phyloP scores from a whole-genome alignment of 2,113 vertebrate species.

The Chauna torquata region DNA sequence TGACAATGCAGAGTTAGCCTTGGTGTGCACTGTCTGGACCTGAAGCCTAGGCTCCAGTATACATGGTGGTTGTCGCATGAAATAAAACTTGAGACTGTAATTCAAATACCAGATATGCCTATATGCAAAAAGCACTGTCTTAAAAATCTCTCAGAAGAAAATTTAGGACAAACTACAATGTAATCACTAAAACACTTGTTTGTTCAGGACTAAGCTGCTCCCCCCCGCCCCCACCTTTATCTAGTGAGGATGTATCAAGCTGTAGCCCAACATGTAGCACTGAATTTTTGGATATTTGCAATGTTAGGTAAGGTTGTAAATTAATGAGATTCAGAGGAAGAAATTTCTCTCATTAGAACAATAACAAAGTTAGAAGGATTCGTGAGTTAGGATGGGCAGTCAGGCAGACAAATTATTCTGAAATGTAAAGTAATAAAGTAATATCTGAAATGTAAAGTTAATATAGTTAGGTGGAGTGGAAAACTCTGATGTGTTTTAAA shows the following conservation, averaged over 20 bases:
- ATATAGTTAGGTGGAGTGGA: constrained; percentile 34
- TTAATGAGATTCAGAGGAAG: not conserved
- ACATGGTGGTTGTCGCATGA: not conserved
- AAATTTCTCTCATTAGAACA: constrained; percentile 34
- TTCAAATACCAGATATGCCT: not conserved
- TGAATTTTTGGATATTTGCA: constrained; percentile 2
- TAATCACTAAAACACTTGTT: not conserved
- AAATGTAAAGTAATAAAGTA: constrained; percentile 18
- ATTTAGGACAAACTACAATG: not conserved
- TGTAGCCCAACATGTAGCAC: no score
- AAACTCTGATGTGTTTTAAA: constrained; percentile 24
- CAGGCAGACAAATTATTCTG: constrained; percentile 28
- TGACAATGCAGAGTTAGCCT: not conserved
- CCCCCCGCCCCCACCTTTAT: no score
- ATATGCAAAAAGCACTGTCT: not conserved
- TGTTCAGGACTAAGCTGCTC: not conserved
- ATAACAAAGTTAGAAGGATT: constrained; percentile 32
- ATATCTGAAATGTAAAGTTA: constrained; percentile 53
- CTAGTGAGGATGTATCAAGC: no score
- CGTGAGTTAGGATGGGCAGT: not conserved
- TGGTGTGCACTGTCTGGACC: not conserved
- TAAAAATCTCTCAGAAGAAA: not conserved
- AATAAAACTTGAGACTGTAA: not conserved
- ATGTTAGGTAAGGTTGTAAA: not conserved
- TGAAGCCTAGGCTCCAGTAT: not conserved